phyloP scores from a whole-genome alignment of 2,113 vertebrate species.

The Elephas maximus region DNA sequence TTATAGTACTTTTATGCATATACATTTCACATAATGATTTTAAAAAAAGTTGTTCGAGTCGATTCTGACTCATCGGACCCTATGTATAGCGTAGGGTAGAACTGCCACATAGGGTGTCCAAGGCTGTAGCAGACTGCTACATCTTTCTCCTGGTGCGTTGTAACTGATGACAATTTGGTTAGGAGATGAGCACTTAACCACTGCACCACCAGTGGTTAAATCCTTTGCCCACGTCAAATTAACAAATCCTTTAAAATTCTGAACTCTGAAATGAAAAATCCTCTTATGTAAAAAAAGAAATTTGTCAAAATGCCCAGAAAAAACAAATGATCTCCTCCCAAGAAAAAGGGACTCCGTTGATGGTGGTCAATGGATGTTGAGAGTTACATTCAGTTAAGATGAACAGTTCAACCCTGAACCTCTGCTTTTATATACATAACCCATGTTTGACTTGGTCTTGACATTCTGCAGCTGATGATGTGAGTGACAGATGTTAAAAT shows the following conservation, averaged over 20 bases:
- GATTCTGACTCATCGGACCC: background rate
- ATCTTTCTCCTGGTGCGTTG: background rate
- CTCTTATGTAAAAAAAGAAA: background rate
- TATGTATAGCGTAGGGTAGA: background rate
- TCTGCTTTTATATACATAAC: background rate
- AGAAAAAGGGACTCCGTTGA: background rate
- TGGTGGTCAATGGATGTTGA: background rate
- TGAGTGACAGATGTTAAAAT: slow-evolving; percentile 63
- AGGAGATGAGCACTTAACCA: background rate
- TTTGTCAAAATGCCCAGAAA: background rate
- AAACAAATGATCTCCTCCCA: background rate
- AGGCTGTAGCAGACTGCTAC: background rate
- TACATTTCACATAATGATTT: background rate
- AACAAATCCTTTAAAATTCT: background rate
- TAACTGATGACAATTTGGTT: background rate
- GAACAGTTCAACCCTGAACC: background rate
- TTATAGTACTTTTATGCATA: background rate
- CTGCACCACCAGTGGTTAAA: too few species aligned
- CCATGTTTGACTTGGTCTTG: background rate
- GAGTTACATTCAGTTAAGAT: background rate
- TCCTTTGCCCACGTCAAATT: background rate
- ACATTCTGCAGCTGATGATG: slow-evolving; percentile 29
- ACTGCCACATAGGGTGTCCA: background rate
- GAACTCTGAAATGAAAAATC: background rate
- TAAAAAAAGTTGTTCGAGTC: background rate